phyloP scores from a whole-genome alignment of 2,797 vertebrate genomes.

The Poeciliopsis gracilis region DNA sequence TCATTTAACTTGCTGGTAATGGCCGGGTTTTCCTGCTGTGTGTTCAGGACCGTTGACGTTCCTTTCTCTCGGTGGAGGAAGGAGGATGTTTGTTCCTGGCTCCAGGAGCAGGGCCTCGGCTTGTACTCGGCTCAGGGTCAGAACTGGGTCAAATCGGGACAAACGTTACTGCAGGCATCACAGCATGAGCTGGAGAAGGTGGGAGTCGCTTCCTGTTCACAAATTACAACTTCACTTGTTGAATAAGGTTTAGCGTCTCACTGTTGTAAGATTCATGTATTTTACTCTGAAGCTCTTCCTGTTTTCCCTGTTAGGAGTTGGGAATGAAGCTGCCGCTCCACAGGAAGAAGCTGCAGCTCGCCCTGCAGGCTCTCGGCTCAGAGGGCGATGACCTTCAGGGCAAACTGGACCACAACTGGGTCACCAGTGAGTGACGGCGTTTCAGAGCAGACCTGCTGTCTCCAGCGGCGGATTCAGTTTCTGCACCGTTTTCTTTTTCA shows the following conservation, averaged over 20 bases:
- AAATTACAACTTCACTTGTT: no score
- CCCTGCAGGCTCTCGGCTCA: conserved; percentile 88
- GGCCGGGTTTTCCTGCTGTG: not conserved
- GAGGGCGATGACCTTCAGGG: conserved; percentile 89
- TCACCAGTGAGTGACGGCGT: conserved; percentile 86
- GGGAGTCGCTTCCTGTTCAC: no score
- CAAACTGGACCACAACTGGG: conserved; percentile 96
- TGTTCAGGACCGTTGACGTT: conserved; percentile 82
- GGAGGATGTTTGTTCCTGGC: conserved; percentile 92
- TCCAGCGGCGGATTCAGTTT: not conserved
- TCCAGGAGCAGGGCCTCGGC: conserved; percentile 92
- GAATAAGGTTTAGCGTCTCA: not conserved
- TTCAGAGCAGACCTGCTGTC: rapidly evolving
- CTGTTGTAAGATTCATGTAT: not conserved
- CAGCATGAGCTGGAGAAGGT: conserved; percentile 97
- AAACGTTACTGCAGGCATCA: conserved; percentile 91
- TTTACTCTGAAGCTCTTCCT: not conserved
- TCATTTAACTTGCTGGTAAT: not conserved
- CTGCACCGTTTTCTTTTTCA: conserved; percentile 23
- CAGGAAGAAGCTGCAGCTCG: conserved; percentile 95
- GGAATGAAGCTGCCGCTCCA: conserved; percentile 91
- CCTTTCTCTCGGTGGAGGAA: conserved; percentile 92
- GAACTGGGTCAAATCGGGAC: conserved; percentile 91
- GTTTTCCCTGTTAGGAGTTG: conserved; percentile 84
- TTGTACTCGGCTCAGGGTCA: conserved; percentile 83